These are phyloP conservation scores for Aldrovandia affinis DNA, from an alignment of 2,797 vertebrate genomes.

Conservation along the genomic window DNA sequence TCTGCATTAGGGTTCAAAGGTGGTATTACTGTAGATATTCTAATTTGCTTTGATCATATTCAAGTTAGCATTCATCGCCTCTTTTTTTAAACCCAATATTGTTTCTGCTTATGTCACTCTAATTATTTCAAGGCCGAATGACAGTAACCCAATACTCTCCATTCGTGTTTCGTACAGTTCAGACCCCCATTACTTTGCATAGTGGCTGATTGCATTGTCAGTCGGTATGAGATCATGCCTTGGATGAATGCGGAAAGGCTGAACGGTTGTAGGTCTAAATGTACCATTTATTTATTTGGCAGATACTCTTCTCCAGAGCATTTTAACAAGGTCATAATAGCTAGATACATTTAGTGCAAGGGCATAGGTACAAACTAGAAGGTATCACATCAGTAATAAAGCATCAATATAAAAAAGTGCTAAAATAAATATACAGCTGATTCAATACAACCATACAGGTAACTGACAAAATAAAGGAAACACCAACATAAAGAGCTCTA, in stretches of 20 bases:
- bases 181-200: background rate
- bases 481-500: no score
- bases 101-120: constrained; percentile 11
- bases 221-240: background rate
- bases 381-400: no score
- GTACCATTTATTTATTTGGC: background rate
- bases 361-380: no score
- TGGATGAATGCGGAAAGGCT: background rate
- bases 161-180: background rate
- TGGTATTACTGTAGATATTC: constrained; percentile 59
- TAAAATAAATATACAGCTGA: no score
- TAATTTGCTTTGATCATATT: constrained; percentile 53
- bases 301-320: no score
- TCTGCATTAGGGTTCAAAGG: constrained; percentile 56
- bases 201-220: background rate
- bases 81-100: no score
- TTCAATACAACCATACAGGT: no score
- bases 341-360: no score
- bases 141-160: background rate
- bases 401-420: no score
- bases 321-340: no score
- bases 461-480: no score
- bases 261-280: background rate
- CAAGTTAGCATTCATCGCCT: constrained; percentile 31
- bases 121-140: background rate